A percentile compares a stretch with the other conserved stretches of the same genome.
Evolutionary conservation across 2,113 vertebrate genomes (phyloP).

Genomic region (Plectropomus leopardus): DNA sequence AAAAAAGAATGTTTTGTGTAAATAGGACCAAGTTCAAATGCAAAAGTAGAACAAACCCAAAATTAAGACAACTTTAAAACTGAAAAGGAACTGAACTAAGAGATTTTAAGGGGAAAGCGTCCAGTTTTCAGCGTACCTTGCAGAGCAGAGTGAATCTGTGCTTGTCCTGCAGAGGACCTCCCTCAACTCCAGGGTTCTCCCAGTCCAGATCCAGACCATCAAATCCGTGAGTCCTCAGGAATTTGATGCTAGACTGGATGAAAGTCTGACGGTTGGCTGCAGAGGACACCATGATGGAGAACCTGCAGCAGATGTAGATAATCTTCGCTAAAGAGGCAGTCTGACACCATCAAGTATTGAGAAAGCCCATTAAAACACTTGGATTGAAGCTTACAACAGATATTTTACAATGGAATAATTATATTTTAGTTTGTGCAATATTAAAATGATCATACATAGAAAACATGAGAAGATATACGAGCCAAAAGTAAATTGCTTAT

Average conservation of each 20-base stretch:
- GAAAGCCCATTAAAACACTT: not conserved
- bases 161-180: conserved; percentile 86
- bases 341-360: not conserved
- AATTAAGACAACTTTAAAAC: not conserved
- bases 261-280: conserved; percentile 82
- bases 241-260: conserved; percentile 85
- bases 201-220: conserved; percentile 89
- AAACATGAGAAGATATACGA: too few relatives aligned
- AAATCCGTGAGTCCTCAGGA: conserved; percentile 85
- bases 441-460: not conserved
- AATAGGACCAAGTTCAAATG: not conserved
- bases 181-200: conserved; percentile 85
- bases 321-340: not conserved
- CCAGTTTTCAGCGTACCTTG: conserved; percentile 73
- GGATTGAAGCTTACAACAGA: not conserved
- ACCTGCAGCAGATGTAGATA: conserved; percentile 71
- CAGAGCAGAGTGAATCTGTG: conserved; percentile 84
- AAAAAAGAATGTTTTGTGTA: too few relatives aligned
- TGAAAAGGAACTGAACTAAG: not conserved
- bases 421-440: not conserved
- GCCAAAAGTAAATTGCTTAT: too few relatives aligned
- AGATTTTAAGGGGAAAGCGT: not conserved
- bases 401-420: not conserved
- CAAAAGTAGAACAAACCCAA: not conserved
- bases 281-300: conserved; percentile 83